A percentile compares a stretch with the other conserved stretches of the same genome.
Conservation (phyloP, 2,113 vertebrate genomes). For the Kobus ellipsiprymnus region DNA sequence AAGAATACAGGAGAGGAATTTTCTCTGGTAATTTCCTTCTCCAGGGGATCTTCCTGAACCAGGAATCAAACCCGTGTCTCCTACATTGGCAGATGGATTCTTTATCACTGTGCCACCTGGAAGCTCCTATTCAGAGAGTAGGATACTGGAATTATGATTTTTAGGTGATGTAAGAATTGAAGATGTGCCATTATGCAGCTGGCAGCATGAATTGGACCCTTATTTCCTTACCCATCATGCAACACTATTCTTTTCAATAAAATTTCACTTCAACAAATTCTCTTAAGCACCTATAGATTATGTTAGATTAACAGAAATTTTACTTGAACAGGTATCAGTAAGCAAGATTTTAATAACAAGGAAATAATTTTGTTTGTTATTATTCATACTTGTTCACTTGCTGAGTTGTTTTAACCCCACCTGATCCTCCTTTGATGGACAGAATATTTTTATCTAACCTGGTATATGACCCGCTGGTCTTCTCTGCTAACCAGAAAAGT, state of each 20-base stretch:
- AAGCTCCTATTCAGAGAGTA: neutral
- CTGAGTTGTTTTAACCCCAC: neutral
- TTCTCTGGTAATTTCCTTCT: neutral
- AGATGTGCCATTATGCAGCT: neutral
- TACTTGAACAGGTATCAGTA: neutral
- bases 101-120: neutral
- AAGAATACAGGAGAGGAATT: neutral
- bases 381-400: neutral
- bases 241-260: neutral
- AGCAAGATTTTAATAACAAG: neutral
- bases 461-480: neutral
- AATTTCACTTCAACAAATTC: neutral
- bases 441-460: neutral
- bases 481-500: neutral
- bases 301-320: neutral
- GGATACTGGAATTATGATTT: neutral
- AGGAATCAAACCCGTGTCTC: neutral
- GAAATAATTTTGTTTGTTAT: neutral
- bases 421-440: neutral
- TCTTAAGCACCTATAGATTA: neutral
- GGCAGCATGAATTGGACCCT: neutral
- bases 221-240: neutral
- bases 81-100: neutral
- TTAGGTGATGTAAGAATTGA: neutral
- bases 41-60: neutral